Percentiles rank a stretch among this genome's conserved stretches.
Conservation (phyloP, 2,113 vertebrate genomes). For the Athene noctua region DNA sequence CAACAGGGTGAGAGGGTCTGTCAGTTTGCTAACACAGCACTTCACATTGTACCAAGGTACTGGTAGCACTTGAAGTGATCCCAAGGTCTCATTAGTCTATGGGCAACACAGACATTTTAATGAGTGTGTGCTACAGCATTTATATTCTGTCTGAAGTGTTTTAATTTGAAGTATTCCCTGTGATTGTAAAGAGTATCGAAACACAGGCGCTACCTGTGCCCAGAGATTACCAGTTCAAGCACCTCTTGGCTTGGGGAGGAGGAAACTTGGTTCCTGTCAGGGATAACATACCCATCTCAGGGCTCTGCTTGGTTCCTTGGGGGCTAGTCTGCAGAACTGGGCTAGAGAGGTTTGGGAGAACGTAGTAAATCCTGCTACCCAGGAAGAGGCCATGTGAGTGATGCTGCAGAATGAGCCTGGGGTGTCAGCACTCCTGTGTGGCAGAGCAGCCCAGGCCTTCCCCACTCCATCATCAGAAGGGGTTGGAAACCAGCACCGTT, state of each 20-base stretch:
- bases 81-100: background rate
- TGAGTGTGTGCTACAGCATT: background rate
- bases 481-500: background rate
- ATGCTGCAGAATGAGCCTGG: background rate
- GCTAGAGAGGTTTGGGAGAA: background rate
- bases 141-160: background rate
- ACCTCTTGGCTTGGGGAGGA: background rate
- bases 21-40: rapidly evolving
- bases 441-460: background rate
- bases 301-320: background rate
- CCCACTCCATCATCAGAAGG: rapidly evolving
- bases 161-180: background rate
- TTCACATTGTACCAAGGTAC: rapidly evolving
- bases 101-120: background rate
- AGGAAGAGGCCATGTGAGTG: background rate
- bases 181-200: background rate
- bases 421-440: background rate
- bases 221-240: background rate
- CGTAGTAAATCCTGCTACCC: background rate
- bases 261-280: background rate
- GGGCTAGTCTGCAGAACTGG: background rate
- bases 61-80: background rate
- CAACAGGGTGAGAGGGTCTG: background rate
- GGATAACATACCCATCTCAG: background rate
- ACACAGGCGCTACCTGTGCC: background rate